These are phyloP conservation scores for Patiria pectinifera DNA, from an alignment of 53 echinoderm and acorn worm species.

Conservation along the genomic window DNA sequence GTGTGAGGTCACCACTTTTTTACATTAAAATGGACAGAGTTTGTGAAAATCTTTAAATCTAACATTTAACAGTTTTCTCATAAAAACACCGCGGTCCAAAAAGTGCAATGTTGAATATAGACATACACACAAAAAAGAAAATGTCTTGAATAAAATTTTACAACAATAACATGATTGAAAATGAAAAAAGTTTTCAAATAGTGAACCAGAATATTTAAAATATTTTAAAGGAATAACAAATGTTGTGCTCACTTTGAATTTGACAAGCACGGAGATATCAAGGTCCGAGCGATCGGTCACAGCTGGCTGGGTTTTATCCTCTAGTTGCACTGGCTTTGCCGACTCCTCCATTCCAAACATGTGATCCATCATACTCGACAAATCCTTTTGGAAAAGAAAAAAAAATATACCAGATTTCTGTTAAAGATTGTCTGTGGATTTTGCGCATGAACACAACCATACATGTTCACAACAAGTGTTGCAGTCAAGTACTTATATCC, in stretches of 20 bases:
- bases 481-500: no score
- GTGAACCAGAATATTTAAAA: not conserved
- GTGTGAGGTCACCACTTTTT: no score
- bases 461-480: not conserved
- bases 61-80: not conserved
- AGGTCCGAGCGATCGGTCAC: not conserved
- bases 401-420: not conserved
- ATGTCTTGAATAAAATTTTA: no score
- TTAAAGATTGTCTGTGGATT: no score
- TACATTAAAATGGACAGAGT: no score
- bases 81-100: not conserved
- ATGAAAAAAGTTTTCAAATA: no score
- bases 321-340: not conserved
- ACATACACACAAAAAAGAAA: no score
- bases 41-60: not conserved
- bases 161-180: no score
- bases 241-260: constrained; percentile 49
- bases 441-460: not conserved
- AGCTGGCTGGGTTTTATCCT: not conserved
- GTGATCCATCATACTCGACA: constrained; percentile 41
- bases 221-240: not conserved
- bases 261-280: constrained; percentile 41
- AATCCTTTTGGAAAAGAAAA: constrained; percentile 2
- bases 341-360: constrained; percentile 31
- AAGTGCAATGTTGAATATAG: no score